Evolutionary conservation across 2,797 vertebrate genomes (phyloP).

Genomic region (Ambastaia sidthimunki): DNA sequence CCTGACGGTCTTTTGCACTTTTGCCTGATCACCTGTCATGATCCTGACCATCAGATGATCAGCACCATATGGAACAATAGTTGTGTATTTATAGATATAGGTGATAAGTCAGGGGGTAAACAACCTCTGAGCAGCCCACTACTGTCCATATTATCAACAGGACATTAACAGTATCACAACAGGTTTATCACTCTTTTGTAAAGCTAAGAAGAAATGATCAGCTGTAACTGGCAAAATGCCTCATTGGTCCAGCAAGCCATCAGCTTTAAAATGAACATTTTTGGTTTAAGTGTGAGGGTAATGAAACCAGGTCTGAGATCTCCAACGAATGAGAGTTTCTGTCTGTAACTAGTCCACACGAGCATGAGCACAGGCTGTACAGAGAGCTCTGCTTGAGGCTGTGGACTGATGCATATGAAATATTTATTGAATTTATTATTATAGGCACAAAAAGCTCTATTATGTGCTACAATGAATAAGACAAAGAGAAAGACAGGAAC

Average conservation of each 20-base stretch:
- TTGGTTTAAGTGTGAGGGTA: not conserved
- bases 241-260: not conserved
- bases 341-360: slow-evolving; percentile 3
- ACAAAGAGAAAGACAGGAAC: not conserved
- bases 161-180: slow-evolving; percentile 15
- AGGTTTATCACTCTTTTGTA: slow-evolving; percentile 9
- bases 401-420: slow-evolving; percentile 8
- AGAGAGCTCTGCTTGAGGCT: slow-evolving; percentile 1
- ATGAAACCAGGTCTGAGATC: not conserved
- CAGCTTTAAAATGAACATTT: not conserved
- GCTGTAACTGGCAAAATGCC: not conserved
- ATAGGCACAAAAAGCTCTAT: not conserved
- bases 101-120: not conserved
- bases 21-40: not conserved
- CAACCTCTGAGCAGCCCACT: not conserved
- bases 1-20: not conserved
- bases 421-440: slow-evolving; percentile 23
- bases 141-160: not conserved
- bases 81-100: slow-evolving; percentile 4
- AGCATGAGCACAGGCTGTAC: not conserved
- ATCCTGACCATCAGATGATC: not conserved
- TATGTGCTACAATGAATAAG: slow-evolving; percentile 5
- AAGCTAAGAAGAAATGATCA: not conserved
- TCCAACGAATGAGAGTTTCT: slow-evolving; percentile 4
- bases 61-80: not conserved